A percentile compares a stretch with the other conserved stretches of the same genome.
Conservation (phyloP, 23 tunicate genomes). For the Diplosoma virens region DNA sequence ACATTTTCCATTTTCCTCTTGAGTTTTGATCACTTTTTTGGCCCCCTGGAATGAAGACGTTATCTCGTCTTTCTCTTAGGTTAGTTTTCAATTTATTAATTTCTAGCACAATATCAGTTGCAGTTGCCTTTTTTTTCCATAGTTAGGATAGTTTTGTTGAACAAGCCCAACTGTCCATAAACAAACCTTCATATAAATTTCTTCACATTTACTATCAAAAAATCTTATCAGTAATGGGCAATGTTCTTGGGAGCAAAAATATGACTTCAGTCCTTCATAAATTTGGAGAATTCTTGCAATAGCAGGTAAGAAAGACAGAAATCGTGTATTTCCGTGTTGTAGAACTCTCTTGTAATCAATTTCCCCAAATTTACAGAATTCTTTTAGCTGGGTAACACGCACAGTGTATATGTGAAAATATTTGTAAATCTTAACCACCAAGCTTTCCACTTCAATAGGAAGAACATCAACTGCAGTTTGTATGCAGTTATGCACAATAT, state of each 20-base stretch:
- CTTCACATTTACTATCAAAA: constrained; percentile 11
- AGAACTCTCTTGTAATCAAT: constrained; percentile 16
- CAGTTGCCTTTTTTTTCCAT: constrained; percentile 7
- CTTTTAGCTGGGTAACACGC: constrained; percentile 31
- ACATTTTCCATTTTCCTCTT: no score
- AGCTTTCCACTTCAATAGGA: constrained; percentile 20
- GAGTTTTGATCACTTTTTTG: no score
- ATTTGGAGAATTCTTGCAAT: constrained; percentile 8
- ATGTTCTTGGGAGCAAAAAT: constrained; percentile 19
- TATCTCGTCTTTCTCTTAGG: no score
- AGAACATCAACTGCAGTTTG: constrained; percentile 20
- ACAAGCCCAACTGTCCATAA: background rate
- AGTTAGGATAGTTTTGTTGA: constrained; percentile 12
- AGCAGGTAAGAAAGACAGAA: constrained; percentile 13
- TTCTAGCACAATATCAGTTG: background rate
- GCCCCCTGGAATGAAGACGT: no score
- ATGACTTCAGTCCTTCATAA: constrained; percentile 19
- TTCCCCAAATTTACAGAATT: constrained; percentile 9
- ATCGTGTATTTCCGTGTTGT: constrained; percentile 19
- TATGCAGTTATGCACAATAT: background rate
- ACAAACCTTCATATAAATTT: background rate
- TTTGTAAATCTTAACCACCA: constrained; percentile 21
- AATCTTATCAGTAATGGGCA: constrained; percentile 2
- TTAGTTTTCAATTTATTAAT: no score
- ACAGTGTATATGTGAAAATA: constrained; percentile 21